Conservation (phyloP, 2,888 invertebrate genomes). For the Eilema sororculum region DNA sequence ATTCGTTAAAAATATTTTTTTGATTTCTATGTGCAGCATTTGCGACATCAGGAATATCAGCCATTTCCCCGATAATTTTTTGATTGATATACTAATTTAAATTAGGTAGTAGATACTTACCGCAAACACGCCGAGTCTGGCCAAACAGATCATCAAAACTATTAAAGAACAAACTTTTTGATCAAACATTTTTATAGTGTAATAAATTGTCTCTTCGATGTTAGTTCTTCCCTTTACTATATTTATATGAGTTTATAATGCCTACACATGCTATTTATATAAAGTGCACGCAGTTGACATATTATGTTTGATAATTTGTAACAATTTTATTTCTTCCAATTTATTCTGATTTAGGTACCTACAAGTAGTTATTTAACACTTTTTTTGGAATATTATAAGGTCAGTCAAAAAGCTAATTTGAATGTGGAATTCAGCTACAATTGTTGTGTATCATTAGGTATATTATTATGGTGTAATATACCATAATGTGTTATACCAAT, state of each 20-base stretch:
- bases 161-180: slow-evolving; percentile 17
- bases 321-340: slow-evolving; percentile 37
- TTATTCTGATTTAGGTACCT: neutral
- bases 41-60: no score
- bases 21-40: no score
- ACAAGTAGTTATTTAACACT: neutral
- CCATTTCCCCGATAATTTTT: no score
- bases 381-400: neutral
- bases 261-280: slow-evolving; percentile 41
- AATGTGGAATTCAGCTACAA: neutral
- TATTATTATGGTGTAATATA: neutral
- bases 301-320: slow-evolving; percentile 28
- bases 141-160: slow-evolving; percentile 21
- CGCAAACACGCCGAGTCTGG: slow-evolving; percentile 19
- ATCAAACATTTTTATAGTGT: slow-evolving; percentile 29
- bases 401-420: slow-evolving; percentile 6
- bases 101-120: slow-evolving; percentile 6
- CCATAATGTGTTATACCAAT: neutral
- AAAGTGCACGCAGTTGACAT: slow-evolving; percentile 27
- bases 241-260: slow-evolving; percentile 29
- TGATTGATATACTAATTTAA: no score
- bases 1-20: no score
- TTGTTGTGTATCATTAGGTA: neutral
- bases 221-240: slow-evolving; percentile 17
- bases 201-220: slow-evolving; percentile 11